phyloP scores from a whole-genome alignment of 92 coral and sea anemone species.

The Montipora capitata region DNA sequence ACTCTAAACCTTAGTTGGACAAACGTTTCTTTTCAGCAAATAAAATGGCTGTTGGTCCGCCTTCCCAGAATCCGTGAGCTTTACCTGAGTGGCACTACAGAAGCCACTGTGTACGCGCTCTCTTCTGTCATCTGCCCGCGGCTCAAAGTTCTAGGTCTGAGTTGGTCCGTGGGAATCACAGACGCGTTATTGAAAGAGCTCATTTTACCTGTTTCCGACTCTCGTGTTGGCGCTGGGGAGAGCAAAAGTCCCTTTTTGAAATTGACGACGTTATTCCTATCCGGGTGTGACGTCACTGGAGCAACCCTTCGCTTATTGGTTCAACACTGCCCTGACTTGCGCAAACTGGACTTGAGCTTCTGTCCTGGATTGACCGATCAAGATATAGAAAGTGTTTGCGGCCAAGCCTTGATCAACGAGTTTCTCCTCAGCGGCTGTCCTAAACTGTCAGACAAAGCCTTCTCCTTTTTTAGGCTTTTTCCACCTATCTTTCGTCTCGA shows the following conservation, averaged over 20 bases:
- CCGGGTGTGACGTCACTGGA: conserved; percentile 98
- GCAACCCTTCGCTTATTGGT: conserved; percentile 84
- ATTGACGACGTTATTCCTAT: conserved; percentile 86
- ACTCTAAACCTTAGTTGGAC: conserved; percentile 95
- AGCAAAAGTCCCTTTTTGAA: conserved; percentile 85
- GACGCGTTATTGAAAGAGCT: conserved; percentile 92
- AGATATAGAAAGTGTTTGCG: conserved; percentile 86
- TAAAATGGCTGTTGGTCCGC: conserved; percentile 93
- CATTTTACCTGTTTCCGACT: conserved; percentile 85
- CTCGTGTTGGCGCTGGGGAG: conserved; percentile 91
- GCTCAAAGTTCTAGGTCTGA: conserved; percentile 90
- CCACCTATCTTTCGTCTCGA: conserved; percentile 82
- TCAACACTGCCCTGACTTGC: conserved; percentile 83
- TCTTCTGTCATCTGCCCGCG: conserved; percentile 93
- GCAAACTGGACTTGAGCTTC: conserved; percentile 92
- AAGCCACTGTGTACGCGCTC: conserved; percentile 93
- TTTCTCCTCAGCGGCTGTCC: conserved; percentile 93
- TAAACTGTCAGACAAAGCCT: conserved; percentile 86
- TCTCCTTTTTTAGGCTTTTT: conserved; percentile 81
- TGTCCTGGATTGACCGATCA: conserved; percentile 90
- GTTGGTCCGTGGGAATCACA: conserved; percentile 96
- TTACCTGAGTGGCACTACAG: conserved; percentile 90
- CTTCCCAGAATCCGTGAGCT: conserved; percentile 92
- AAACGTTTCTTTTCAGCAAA: conserved; percentile 92
- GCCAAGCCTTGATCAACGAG: conserved; percentile 77